Base-by-base conservation (phyloP, 2,888 invertebrate genomes). In the Nysson spinosus region DNA sequence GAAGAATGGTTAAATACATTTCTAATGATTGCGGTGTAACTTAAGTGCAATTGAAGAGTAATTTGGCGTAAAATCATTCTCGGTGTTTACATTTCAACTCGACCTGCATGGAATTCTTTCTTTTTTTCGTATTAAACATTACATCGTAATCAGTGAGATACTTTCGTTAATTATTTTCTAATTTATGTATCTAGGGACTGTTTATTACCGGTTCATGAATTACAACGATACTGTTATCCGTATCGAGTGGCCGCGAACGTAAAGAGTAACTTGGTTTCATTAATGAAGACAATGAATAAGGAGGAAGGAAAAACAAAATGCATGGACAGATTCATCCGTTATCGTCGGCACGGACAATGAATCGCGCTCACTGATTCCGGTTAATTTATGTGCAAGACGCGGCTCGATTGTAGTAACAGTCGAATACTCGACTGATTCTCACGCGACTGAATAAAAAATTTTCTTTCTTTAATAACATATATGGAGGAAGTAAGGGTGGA, bases 401-500 rank as follows among this genome's bases (percentile, higher is more conserved):
- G 26, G 26, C 43, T 1, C 22, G n/a, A 26, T 40, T 12, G 7
- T 40, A 28, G 28, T 16, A 17, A 28, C 9, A 30, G 43, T 30
- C 28, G 16, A 5, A 14, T 26, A 43, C 16, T 22, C 12, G 47
- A 22, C 56, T 55, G 4, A 42, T 42, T 28, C 28, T 22, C 26
- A 35, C 32, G 14, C 39, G 39, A 34, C 26, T 12, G 24, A 52
- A 4, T 34, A 3, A 5, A 17, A 52, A 32, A 12, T 52, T 32
- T 54, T 17, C 26, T 40, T 26, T 12, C 26, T 40, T 14, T 16
- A 34, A 56, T 20, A 40, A 42, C 24, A 22, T 49, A 49, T 49
- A 40, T 43, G 19, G 47, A 56, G 61, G 57, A 57, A 57, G 49
- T 20, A 12, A 26, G 30, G 37, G 9, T 9, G 16, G 43, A 43